Percentiles rank a stretch among this genome's conserved stretches.
Conservation (phyloP, 2,113 vertebrate genomes). For the Arothron firmamentum region DNA sequence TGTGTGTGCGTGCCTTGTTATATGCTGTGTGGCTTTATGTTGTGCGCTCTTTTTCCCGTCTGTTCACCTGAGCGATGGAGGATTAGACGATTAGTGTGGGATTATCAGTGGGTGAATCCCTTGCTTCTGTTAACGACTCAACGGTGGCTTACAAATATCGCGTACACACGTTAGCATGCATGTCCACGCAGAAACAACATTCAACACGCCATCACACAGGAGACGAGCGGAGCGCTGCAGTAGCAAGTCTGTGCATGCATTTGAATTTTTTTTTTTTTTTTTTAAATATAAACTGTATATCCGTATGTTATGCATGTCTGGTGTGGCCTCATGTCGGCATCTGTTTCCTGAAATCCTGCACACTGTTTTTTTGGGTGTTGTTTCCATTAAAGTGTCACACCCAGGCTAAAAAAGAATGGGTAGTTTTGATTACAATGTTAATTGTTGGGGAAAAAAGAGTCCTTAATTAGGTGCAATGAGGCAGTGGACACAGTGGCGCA, state of each 20-base stretch:
- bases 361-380: slow-evolving; percentile 19
- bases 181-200: neutral
- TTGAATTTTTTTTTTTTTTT: neutral
- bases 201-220: too few species aligned
- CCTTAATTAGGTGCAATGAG: slow-evolving; percentile 92
- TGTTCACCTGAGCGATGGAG: slow-evolving; percentile 54
- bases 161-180: slow-evolving; percentile 20
- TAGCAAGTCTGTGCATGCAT: neutral
- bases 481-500: slow-evolving; percentile 88
- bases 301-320: neutral
- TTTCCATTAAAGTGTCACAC: slow-evolving; percentile 68
- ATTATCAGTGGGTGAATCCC: slow-evolving; percentile 59
- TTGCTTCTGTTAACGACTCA: slow-evolving; percentile 51
- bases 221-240: slow-evolving; percentile 11
- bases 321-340: neutral
- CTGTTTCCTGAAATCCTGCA: slow-evolving; percentile 43
- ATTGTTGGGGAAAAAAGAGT: slow-evolving; percentile 94
- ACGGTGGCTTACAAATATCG: slow-evolving; percentile 12
- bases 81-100: slow-evolving; percentile 63
- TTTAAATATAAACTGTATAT: neutral
- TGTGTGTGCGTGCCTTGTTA: slow-evolving; percentile 14
- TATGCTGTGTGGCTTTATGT: slow-evolving; percentile 30
- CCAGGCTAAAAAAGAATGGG: slow-evolving; percentile 67
- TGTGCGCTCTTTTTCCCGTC: slow-evolving; percentile 44
- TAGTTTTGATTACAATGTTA: slow-evolving; percentile 93